Base-by-base conservation (phyloP, 2,797 vertebrate genomes). In the Antrozous pallidus region DNA sequence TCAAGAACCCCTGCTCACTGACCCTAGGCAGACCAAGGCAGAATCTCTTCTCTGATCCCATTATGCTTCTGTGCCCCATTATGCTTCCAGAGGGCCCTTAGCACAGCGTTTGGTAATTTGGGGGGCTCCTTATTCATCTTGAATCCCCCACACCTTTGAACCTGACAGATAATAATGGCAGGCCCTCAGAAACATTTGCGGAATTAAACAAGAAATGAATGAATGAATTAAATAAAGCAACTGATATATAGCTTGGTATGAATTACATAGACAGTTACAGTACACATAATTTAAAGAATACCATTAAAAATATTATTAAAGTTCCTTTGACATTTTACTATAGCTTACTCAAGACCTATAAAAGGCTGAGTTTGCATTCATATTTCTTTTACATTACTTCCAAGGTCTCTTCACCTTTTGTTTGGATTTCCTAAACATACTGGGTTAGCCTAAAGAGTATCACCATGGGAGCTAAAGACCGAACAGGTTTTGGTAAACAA, bases 401-500 rank as follows among this genome's bases (percentile, higher is more conserved):
- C 73, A 96, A 96, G 42, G 1, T 70, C 49, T 20, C 36, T 80
- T 42, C n/a, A 99, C 99, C 98, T 98, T 95, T 93, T 95, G 42
- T 98, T 98, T 96, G 99, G 93, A 17, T 98, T 96, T 99, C 98
- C 31, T 99, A 99, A 93, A 98, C 99, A 97, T 98, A 99, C 54
- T 99, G 98, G 97, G 98, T 99, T 63, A 99, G 98, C 92, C 98
- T 96, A 47, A 82, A 97, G 73, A 99, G 98, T 36, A 99, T 98
- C 74, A 99, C 91, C 98, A 99, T 99, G 4, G 99, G 99, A 16
- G 99, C 99, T 97, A 99, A 98, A 93, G 99, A 99, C 94, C 99
- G 99, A 42, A 98, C 99, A 28, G 99, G 99, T 96, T 99, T 99
- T 99, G 28, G 99, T 99, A 98, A 99, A 99, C 93, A 99, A 98